phyloP scores from a whole-genome alignment of 2,797 vertebrate genomes.

The Hyperoplus lanceolatus region DNA sequence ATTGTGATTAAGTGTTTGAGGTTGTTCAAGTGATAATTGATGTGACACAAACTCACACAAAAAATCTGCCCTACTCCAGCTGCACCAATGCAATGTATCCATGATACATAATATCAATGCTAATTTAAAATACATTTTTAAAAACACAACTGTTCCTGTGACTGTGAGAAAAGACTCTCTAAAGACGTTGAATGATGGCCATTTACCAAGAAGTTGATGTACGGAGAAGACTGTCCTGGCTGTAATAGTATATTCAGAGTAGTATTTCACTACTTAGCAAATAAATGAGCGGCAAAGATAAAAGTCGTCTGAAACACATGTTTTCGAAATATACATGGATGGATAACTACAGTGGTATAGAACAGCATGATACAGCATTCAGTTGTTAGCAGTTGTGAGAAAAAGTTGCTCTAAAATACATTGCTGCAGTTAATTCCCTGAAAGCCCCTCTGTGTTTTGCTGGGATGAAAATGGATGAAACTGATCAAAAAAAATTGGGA shows the following conservation, averaged over 20 bases:
- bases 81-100: background rate
- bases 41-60: too few relatives aligned
- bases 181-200: slow-evolving; percentile 13
- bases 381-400: slow-evolving; percentile 26
- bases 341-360: slow-evolving; percentile 7
- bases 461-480: slow-evolving; percentile 65
- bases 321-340: background rate
- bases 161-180: slow-evolving; percentile 8
- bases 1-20: background rate
- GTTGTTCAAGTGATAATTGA: background rate
- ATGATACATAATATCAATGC: background rate
- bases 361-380: slow-evolving; percentile 15
- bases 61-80: background rate
- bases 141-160: slow-evolving; percentile 14
- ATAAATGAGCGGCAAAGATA: too few relatives aligned
- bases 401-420: slow-evolving; percentile 36
- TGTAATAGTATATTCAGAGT: background rate
- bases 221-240: background rate
- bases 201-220: slow-evolving; percentile 7
- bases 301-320: background rate
- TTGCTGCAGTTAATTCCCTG: slow-evolving; percentile 50
- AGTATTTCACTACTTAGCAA: background rate
- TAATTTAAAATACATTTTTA: background rate
- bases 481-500: slow-evolving; percentile 50
- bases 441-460: slow-evolving; percentile 48